Conservation (phyloP, 2,888 invertebrate genomes). For the Sussaba pulchella region DNA sequence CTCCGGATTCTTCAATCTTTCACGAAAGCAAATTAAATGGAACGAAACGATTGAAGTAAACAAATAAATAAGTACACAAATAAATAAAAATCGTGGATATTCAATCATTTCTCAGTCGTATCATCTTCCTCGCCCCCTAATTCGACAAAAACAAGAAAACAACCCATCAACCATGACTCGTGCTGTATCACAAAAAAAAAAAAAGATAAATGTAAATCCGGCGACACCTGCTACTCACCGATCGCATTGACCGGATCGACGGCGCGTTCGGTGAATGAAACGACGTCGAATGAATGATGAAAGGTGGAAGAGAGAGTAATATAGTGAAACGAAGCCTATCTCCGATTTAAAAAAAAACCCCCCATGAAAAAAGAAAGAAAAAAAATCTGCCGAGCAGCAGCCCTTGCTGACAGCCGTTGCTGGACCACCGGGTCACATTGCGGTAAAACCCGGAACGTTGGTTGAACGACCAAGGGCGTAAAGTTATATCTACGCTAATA, state of each 20-base stretch:
- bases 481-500: neutral
- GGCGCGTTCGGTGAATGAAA: conserved; percentile 54
- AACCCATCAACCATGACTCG: conserved; percentile 1
- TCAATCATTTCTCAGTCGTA: too few relatives aligned
- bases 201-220: neutral
- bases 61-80: too few relatives aligned
- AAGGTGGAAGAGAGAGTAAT: conserved; percentile 6
- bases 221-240: conserved; percentile 50
- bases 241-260: neutral
- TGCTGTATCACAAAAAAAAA: neutral
- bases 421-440: conserved; percentile 62
- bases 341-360: conserved; percentile 10
- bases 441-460: conserved; percentile 56
- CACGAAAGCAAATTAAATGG: neutral
- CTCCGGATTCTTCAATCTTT: conserved; percentile 1
- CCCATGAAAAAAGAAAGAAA: neutral
- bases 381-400: neutral
- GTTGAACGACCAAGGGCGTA: conserved; percentile 38
- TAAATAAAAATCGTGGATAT: too few relatives aligned
- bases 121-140: too few relatives aligned
- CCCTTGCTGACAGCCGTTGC: conserved; percentile 26
- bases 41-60: too few relatives aligned
- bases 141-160: too few relatives aligned
- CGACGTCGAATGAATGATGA: conserved; percentile 47
- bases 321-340: conserved; percentile 14